phyloP scores from a whole-genome alignment of 2,888 invertebrate species.

The Tortrix viridana region DNA sequence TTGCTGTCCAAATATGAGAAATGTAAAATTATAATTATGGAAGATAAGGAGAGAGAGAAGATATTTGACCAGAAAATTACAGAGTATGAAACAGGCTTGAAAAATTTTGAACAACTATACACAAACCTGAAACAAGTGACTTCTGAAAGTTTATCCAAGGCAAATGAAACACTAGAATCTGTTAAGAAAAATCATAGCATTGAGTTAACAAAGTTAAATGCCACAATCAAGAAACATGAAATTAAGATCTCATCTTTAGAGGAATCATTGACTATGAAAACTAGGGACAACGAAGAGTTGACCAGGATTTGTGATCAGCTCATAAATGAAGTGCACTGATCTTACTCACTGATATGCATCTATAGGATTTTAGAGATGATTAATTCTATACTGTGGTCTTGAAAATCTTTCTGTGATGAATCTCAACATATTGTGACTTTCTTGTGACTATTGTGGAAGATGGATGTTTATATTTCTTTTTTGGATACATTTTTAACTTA shows the following conservation, averaged over 20 bases:
- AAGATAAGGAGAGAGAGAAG: conserved; percentile 86
- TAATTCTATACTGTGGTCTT: conserved; percentile 34
- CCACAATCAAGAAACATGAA: conserved; percentile 94
- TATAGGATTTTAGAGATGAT: conserved; percentile 27
- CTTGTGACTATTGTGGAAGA: conserved; percentile 43
- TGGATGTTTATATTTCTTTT: conserved; percentile 22
- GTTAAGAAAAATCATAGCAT: conserved; percentile 88
- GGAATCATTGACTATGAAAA: conserved; percentile 93
- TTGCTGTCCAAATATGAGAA: conserved; percentile 86
- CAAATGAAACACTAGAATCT: conserved; percentile 91
- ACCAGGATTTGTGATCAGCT: conserved; percentile 97
- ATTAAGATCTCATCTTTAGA: conserved; percentile 92
- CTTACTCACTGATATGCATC: conserved; percentile 18
- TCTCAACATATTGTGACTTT: conserved; percentile 49
- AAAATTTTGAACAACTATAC: conserved; percentile 91
- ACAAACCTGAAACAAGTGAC: conserved; percentile 93
- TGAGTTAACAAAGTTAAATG: conserved; percentile 92
- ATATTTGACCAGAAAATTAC: conserved; percentile 86
- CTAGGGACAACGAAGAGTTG: conserved; percentile 94
- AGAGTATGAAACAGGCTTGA: conserved; percentile 87
- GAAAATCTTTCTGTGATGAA: conserved; percentile 56
- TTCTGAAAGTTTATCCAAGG: conserved; percentile 89
- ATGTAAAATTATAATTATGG: conserved; percentile 82
- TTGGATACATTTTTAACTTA: conserved; percentile 16
- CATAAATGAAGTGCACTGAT: conserved; percentile 84